Evolutionary conservation across 2,888 invertebrate genomes (phyloP).

Genomic region (Merodon equestris): DNA sequence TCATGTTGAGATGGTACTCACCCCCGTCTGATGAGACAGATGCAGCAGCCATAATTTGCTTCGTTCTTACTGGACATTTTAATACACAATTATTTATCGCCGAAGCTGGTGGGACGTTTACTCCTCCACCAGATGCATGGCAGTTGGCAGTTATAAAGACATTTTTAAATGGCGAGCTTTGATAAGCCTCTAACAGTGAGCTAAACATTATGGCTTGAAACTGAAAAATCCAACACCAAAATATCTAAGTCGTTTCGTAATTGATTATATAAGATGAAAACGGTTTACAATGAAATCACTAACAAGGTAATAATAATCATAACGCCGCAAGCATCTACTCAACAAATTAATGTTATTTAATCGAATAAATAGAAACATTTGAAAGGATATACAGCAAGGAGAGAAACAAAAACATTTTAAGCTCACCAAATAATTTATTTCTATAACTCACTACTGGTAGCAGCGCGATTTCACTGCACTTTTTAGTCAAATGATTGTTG

Average conservation of each 20-base stretch:
- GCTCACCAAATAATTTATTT: slow-evolving; percentile 22
- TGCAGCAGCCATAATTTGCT: slow-evolving; percentile 77
- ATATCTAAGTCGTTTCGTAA: slow-evolving; percentile 23
- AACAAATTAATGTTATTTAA: too few relatives aligned
- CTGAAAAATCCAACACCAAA: background rate
- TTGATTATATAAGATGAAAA: background rate
- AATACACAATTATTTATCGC: slow-evolving; percentile 61
- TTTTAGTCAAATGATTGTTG: slow-evolving; percentile 39
- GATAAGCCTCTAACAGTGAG: slow-evolving; percentile 82
- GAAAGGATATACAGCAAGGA: too few relatives aligned
- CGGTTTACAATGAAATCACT: background rate
- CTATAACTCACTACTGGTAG: slow-evolving; percentile 17
- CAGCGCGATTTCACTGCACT: slow-evolving; percentile 30
- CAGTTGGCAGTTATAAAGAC: slow-evolving; percentile 82
- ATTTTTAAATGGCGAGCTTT: slow-evolving; percentile 83
- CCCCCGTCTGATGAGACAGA: slow-evolving; percentile 73
- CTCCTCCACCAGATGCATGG: slow-evolving; percentile 76
- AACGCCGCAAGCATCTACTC: background rate
- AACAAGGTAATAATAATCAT: background rate
- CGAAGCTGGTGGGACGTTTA: slow-evolving; percentile 38
- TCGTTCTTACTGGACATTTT: slow-evolving; percentile 71
- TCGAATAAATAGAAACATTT: too few relatives aligned
- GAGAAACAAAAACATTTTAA: background rate
- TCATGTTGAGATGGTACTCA: slow-evolving; percentile 63
- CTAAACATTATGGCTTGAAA: slow-evolving; percentile 80